These are phyloP conservation scores for Microcebus lehilahytsara DNA, from an alignment of 2,113 vertebrate species.

Conservation along the genomic window DNA sequence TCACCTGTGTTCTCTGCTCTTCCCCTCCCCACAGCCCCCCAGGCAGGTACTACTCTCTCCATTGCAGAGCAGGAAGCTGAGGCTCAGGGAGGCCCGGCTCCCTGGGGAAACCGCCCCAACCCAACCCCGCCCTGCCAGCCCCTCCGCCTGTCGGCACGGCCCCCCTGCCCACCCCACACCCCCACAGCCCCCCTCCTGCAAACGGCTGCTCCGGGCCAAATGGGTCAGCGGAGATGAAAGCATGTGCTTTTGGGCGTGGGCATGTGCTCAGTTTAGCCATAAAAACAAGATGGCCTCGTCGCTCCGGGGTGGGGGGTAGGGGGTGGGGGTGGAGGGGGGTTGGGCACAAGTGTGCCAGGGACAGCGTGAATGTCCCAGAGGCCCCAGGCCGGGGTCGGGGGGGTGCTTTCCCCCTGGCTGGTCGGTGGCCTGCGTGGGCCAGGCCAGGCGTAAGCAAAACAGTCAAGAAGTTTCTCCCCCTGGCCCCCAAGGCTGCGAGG, in stretches of 20 bases:
- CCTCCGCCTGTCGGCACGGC: fast-evolving
- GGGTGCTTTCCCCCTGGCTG: background rate
- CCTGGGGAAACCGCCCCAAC: too few species aligned
- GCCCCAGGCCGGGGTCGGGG: background rate
- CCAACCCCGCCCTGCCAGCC: background rate
- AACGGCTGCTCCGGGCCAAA: background rate
- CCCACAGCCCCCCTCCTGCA: background rate
- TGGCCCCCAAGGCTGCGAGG: background rate
- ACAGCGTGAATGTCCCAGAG: background rate
- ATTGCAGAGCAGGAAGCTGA: background rate
- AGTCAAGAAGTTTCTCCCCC: background rate
- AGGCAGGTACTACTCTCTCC: background rate
- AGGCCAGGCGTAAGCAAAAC: too few species aligned
- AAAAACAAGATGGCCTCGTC: background rate
- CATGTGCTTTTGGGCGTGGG: background rate
- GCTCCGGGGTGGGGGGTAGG: too few species aligned
- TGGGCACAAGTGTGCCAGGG: background rate
- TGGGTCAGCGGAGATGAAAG: background rate
- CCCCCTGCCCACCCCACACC: too few species aligned
- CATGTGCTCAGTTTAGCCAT: background rate
- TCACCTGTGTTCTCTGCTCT: background rate
- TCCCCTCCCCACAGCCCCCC: background rate
- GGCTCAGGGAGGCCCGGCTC: background rate
- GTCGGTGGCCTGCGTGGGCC: too few species aligned
- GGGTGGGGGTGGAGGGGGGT: background rate